A percentile compares a stretch with the other conserved stretches of the same genome.
Conservation (phyloP, 2,113 vertebrate genomes). For the Hemicordylus capensis region DNA sequence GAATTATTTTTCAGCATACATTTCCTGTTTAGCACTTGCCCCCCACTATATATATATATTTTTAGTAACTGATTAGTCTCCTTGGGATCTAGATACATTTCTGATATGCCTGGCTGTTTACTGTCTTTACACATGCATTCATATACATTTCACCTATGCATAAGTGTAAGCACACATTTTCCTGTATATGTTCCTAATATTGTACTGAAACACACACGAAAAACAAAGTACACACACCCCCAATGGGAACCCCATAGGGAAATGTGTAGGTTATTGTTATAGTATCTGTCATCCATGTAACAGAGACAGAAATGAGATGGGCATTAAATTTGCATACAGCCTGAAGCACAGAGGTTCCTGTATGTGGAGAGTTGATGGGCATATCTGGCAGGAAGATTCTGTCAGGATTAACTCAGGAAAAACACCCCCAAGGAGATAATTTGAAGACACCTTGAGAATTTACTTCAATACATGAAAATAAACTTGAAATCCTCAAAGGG, state of each 20-base stretch:
- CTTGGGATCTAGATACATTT: constrained; percentile 68
- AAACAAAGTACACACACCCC: constrained; percentile 55
- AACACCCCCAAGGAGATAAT: constrained; percentile 82
- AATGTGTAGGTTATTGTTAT: constrained; percentile 74
- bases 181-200: constrained; percentile 57
- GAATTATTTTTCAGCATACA: constrained; percentile 71
- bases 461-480: constrained; percentile 78
- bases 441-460: constrained; percentile 82
- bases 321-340: constrained; percentile 84
- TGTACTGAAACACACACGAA: constrained; percentile 47
- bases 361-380: constrained; percentile 74
- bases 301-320: constrained; percentile 80
- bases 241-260: constrained; percentile 70
- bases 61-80: constrained; percentile 77
- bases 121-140: constrained; percentile 56
- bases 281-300: constrained; percentile 77
- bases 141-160: constrained; percentile 58
- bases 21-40: constrained; percentile 71
- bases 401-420: constrained; percentile 80
- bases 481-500: constrained; percentile 74
- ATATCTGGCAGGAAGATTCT: constrained; percentile 78
- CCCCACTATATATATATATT: constrained; percentile 67
- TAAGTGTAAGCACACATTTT: constrained; percentile 63
- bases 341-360: constrained; percentile 77
- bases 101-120: constrained; percentile 67